These are phyloP conservation scores for Catocala fraxini DNA, from an alignment of 2,888 invertebrate species.

Conservation along the genomic window DNA sequence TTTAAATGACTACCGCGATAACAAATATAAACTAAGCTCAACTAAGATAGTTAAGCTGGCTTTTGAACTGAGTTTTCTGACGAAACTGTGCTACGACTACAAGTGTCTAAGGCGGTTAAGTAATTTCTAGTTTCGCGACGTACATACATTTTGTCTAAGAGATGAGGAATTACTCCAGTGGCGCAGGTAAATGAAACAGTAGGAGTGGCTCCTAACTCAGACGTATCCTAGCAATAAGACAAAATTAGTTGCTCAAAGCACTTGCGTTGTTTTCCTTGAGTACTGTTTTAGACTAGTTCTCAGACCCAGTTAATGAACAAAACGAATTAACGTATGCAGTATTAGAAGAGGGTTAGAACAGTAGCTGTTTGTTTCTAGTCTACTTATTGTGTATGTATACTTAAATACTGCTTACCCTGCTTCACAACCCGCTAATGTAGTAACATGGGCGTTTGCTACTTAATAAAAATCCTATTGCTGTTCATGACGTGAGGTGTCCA, in stretches of 20 bases:
- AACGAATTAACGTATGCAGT: not conserved
- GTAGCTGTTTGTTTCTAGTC: too few relatives aligned
- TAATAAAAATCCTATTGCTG: too few relatives aligned
- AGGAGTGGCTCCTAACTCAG: conserved; percentile 41
- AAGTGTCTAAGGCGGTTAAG: not conserved
- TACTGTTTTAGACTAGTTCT: not conserved
- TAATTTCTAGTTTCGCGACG: conserved; percentile 2
- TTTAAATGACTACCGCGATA: too few relatives aligned
- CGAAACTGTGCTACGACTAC: not conserved
- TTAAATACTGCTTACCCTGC: too few relatives aligned
- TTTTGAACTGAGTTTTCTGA: not conserved
- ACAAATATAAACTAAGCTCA: too few relatives aligned
- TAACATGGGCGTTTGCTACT: too few relatives aligned
- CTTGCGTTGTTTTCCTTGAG: conserved; percentile 15
- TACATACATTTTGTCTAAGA: conserved; percentile 25
- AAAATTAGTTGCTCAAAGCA: conserved; percentile 39
- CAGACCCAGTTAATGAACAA: not conserved
- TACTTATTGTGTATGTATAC: too few relatives aligned
- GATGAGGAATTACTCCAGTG: conserved; percentile 30
- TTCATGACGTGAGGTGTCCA: too few relatives aligned
- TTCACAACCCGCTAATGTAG: too few relatives aligned
- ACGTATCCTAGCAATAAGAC: conserved; percentile 50
- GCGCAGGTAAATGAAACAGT: conserved; percentile 35
- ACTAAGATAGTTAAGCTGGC: too few relatives aligned
- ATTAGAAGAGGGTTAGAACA: too few relatives aligned